Evolutionary conservation across 2,888 invertebrate species (phyloP).

Genomic region (Glyphotaelius pellucidus): DNA sequence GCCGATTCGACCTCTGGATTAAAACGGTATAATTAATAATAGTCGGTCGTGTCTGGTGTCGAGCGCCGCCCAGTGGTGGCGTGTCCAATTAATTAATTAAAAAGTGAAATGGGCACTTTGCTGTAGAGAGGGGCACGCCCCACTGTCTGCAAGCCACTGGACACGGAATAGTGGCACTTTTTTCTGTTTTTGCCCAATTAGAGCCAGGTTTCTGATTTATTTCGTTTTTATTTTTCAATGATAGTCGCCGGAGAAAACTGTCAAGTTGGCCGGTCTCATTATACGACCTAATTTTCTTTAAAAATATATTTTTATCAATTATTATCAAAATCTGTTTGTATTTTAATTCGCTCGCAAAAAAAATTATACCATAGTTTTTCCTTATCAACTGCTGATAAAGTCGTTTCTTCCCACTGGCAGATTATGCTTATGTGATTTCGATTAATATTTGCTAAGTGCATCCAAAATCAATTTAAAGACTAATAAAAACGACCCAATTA

Average conservation of each 20-base stretch:
- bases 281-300: not conserved
- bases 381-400: not conserved
- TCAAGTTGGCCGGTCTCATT: not conserved
- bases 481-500: too few species aligned
- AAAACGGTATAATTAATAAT: slow-evolving; percentile 3
- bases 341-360: not conserved
- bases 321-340: not conserved
- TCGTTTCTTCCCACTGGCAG: too few species aligned
- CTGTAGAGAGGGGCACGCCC: slow-evolving; percentile 19
- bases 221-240: not conserved
- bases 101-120: slow-evolving; percentile 39
- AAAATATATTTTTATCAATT: not conserved
- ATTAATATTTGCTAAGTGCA: too few species aligned
- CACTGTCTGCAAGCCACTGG: slow-evolving; percentile 7
- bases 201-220: slow-evolving; percentile 29
- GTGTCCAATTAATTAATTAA: slow-evolving; percentile 48
- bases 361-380: not conserved
- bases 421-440: too few species aligned
- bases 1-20: slow-evolving; percentile 19
- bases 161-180: slow-evolving; percentile 19
- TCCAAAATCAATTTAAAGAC: too few species aligned
- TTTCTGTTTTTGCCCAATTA: slow-evolving; percentile 28
- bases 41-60: slow-evolving; percentile 20
- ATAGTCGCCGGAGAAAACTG: not conserved
- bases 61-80: slow-evolving; percentile 42